phyloP scores from a whole-genome alignment of 1,140 invertebrate genomes.

The Hesperophylax magnus region DNA sequence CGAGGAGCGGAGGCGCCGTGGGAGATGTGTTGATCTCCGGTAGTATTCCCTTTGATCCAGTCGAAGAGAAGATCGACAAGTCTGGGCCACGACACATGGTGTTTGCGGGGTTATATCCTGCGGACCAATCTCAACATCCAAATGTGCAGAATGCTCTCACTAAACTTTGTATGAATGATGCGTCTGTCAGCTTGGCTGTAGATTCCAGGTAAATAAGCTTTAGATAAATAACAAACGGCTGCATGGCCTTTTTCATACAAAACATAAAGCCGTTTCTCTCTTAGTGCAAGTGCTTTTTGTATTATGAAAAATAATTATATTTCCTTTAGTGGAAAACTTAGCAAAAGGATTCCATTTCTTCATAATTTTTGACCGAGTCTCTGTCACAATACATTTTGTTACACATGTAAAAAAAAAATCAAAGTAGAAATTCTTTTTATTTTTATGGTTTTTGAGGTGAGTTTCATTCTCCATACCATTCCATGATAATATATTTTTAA shows the following conservation, averaged over 20 bases:
- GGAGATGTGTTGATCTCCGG: slow-evolving; percentile 65
- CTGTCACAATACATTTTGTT: too few relatives aligned
- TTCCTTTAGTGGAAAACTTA: neutral
- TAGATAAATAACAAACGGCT: neutral
- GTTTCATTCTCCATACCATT: too few relatives aligned
- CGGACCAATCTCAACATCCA: slow-evolving; percentile 88
- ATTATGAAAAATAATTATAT: neutral
- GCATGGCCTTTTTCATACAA: too few relatives aligned
- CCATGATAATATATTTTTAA: too few relatives aligned
- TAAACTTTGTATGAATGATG: slow-evolving; percentile 94
- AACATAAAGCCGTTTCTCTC: too few relatives aligned
- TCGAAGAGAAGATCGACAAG: slow-evolving; percentile 80
- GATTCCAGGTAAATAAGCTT: slow-evolving; percentile 81
- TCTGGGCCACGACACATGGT: slow-evolving; percentile 83
- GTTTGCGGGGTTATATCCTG: slow-evolving; percentile 94
- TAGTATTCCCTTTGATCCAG: slow-evolving; percentile 67
- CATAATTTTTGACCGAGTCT: too few relatives aligned
- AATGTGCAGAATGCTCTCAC: slow-evolving; percentile 86
- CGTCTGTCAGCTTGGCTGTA: slow-evolving; percentile 83
- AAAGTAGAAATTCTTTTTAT: too few relatives aligned
- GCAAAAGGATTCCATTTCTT: too few relatives aligned
- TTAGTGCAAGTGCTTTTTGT: too few relatives aligned
- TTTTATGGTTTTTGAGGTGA: too few relatives aligned
- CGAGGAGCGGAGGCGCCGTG: slow-evolving; percentile 66
- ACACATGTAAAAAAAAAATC: too few relatives aligned